A percentile compares a stretch with the other conserved stretches of the same genome.
phyloP scores from a whole-genome alignment of 1,140 invertebrate genomes.

The Halyomorpha halys region DNA sequence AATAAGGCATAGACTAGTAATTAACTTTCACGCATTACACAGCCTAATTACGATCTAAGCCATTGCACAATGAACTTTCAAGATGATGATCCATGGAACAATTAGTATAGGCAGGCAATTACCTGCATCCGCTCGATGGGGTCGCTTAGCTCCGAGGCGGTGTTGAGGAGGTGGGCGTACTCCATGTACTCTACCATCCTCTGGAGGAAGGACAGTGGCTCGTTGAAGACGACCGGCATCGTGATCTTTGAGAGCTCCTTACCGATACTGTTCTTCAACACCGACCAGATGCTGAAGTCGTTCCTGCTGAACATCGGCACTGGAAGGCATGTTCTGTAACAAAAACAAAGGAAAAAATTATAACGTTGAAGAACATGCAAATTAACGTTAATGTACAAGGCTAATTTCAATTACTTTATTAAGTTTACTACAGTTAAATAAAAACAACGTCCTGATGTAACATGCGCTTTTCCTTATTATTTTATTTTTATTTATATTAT shows the following conservation, averaged over 20 bases:
- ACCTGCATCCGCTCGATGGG: constrained; percentile 68
- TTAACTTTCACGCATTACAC: too few species aligned
- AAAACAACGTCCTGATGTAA: too few species aligned
- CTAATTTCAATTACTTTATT: too few species aligned
- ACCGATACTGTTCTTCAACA: constrained; percentile 86
- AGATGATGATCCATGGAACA: too few species aligned
- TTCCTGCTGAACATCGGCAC: constrained; percentile 74
- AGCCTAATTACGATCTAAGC: too few species aligned
- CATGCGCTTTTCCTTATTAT: too few species aligned
- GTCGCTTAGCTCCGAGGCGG: constrained; percentile 61
- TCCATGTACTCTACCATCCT: constrained; percentile 91
- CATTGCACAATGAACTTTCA: too few species aligned
- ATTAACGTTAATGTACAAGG: too few species aligned
- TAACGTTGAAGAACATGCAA: too few species aligned
- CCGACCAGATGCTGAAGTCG: constrained; percentile 90
- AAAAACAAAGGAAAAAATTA: background rate
- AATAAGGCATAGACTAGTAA: too few species aligned
- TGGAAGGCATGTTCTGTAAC: constrained; percentile 63
- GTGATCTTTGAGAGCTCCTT: constrained; percentile 95
- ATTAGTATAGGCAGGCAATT: constrained; percentile 37
- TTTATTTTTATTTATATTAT: too few species aligned
- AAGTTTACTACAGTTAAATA: too few species aligned
- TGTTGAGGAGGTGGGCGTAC: constrained; percentile 74
- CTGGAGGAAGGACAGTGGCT: constrained; percentile 91
- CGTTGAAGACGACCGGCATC: constrained; percentile 95